Percentiles rank a stretch among this genome's conserved stretches.
These are phyloP conservation scores for Champsocephalus gunnari DNA, from an alignment of 2,797 vertebrate species.

Conservation along the genomic window DNA sequence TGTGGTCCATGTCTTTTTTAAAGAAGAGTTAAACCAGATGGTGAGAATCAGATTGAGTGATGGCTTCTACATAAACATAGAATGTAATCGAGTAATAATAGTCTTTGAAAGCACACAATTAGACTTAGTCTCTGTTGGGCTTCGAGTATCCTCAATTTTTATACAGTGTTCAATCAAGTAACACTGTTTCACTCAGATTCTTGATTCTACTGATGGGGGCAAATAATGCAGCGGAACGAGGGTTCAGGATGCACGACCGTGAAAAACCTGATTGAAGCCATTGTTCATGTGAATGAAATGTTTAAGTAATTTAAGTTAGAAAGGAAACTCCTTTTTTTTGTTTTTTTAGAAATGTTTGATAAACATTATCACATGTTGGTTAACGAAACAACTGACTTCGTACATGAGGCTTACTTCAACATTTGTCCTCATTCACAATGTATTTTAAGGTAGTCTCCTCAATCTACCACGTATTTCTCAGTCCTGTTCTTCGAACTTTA, in stretches of 20 bases:
- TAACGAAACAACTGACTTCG: too few relatives aligned
- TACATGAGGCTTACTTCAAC: too few relatives aligned
- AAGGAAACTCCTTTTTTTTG: too few relatives aligned
- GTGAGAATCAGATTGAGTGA: constrained; percentile 2
- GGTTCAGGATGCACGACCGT: not conserved
- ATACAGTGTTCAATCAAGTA: not conserved
- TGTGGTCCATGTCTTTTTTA: not conserved
- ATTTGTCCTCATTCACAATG: too few relatives aligned
- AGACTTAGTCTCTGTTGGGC: not conserved
- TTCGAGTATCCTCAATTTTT: not conserved
- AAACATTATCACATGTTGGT: too few relatives aligned
- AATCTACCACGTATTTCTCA: too few relatives aligned
- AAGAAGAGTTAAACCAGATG: not conserved
- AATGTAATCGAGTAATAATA: constrained; percentile 7
- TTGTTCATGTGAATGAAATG: not conserved
- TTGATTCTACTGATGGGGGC: constrained; percentile 65
- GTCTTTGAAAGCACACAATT: not conserved
- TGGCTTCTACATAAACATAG: not conserved
- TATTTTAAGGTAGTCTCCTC: too few relatives aligned
- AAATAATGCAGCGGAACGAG: constrained; percentile 38
- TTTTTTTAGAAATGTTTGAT: too few relatives aligned
- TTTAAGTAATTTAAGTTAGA: too few relatives aligned
- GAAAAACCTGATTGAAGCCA: accelerated
- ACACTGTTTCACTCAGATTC: not conserved
- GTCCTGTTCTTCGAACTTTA: too few relatives aligned